Conservation (phyloP, 2,888 invertebrate species). For the Eupithecia subfuscata region DNA sequence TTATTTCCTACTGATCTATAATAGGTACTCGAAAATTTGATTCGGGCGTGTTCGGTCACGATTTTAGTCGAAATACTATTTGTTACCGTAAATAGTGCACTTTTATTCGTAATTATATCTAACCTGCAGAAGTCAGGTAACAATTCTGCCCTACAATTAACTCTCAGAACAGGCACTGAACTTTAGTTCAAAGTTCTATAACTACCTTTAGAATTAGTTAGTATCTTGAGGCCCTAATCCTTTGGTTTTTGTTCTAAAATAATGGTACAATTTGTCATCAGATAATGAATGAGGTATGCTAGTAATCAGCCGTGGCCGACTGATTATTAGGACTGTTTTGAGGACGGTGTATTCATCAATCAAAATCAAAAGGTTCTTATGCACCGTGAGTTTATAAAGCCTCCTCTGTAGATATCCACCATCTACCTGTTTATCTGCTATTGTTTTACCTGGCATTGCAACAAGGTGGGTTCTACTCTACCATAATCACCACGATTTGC, state of each 20-base stretch:
- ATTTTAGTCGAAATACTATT: conserved; percentile 13
- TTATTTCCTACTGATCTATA: conserved; percentile 16
- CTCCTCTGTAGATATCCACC: neutral
- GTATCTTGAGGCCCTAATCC: neutral
- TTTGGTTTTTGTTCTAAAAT: conserved; percentile 7
- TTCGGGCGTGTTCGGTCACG: conserved; percentile 20
- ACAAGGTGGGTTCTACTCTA: too few relatives aligned
- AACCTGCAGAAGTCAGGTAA: conserved; percentile 9
- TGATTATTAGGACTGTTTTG: conserved; percentile 2
- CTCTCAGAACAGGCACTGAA: conserved; percentile 1
- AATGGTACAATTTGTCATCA: conserved; percentile 2
- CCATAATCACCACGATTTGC: too few relatives aligned
- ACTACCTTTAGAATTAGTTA: neutral
- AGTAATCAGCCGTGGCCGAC: neutral
- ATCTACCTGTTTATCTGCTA: too few relatives aligned
- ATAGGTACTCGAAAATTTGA: conserved; percentile 15
- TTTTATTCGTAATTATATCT: conserved; percentile 11
- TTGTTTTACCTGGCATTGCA: too few relatives aligned
- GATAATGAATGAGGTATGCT: neutral
- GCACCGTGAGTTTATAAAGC: neutral
- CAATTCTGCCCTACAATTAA: conserved; percentile 14
- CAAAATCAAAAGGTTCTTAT: neutral
- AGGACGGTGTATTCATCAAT: neutral
- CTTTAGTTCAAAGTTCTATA: conserved; percentile 3
- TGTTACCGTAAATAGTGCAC: conserved; percentile 5